Conservation (phyloP, 2,797 vertebrate genomes). For the Sebastes taczanowskii region DNA sequence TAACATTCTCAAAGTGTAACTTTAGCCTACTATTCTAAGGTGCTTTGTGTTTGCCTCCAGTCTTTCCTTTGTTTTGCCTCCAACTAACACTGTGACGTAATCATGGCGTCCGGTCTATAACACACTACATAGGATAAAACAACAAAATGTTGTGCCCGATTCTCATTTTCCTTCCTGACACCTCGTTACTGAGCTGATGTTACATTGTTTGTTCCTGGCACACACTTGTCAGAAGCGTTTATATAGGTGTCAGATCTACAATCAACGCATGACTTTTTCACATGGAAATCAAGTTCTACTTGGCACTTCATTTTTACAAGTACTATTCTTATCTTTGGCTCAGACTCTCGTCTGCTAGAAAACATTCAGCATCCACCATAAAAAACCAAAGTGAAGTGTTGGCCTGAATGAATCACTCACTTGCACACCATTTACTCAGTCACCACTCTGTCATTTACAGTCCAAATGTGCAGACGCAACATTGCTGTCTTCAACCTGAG, state of each 20-base stretch:
- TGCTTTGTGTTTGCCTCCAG: too few relatives aligned
- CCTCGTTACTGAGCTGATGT: not conserved
- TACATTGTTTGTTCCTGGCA: not conserved
- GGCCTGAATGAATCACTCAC: not conserved
- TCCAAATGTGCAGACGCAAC: not conserved
- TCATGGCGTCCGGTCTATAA: not conserved
- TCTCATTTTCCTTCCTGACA: not conserved
- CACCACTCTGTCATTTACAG: not conserved
- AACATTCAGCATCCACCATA: not conserved
- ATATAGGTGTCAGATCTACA: not conserved
- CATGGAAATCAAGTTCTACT: not conserved
- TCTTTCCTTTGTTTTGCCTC: too few relatives aligned
- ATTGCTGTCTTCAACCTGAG: not conserved
- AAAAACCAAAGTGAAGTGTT: slow-evolving; percentile 2
- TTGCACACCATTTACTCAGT: not conserved
- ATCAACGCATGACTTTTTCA: not conserved
- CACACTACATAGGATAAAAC: not conserved
- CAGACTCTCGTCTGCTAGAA: not conserved
- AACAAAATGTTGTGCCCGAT: not conserved
- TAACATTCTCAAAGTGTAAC: rapidly evolving
- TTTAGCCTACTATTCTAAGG: too few relatives aligned
- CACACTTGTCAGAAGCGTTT: not conserved
- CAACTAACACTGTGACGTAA: not conserved
- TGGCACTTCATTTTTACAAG: not conserved
- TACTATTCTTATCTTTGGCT: not conserved